Percentiles rank a stretch among this genome's conserved stretches.
phyloP scores from a whole-genome alignment of 1,140 invertebrate species.

The Sitobion miscanthi region DNA sequence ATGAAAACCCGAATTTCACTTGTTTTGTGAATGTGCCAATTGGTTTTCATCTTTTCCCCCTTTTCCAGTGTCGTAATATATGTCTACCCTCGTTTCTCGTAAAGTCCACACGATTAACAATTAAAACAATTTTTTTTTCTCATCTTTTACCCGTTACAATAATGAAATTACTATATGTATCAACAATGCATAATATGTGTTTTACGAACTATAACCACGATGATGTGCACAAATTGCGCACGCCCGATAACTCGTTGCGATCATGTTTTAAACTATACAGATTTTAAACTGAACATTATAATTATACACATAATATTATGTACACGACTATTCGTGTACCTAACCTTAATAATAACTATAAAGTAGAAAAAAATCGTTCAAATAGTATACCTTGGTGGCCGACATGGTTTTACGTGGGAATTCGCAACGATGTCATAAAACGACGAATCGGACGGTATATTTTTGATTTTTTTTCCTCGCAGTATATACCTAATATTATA shows the following conservation, averaged over 20 bases:
- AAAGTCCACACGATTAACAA: neutral
- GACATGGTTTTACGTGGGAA: slow-evolving; percentile 21
- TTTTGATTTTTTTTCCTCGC: neutral
- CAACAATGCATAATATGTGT: neutral
- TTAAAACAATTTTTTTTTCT: neutral
- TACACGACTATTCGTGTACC: neutral
- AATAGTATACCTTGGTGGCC: slow-evolving; percentile 32
- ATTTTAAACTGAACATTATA: too few species aligned
- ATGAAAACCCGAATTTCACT: neutral
- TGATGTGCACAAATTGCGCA: too few species aligned
- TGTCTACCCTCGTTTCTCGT: neutral
- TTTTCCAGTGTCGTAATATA: neutral
- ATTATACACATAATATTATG: neutral
- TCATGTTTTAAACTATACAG: too few species aligned
- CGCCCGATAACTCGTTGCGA: too few species aligned
- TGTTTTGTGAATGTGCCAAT: neutral
- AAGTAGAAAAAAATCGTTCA: slow-evolving; percentile 12
- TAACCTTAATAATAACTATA: neutral
- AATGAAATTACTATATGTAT: neutral
- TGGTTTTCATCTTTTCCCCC: neutral
- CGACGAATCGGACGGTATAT: neutral
- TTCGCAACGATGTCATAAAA: slow-evolving; percentile 33
- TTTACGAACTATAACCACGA: neutral
- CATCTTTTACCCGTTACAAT: neutral
- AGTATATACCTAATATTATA: neutral